phyloP scores from a whole-genome alignment of 2,888 invertebrate species.

The Drosophila vallismaia region DNA sequence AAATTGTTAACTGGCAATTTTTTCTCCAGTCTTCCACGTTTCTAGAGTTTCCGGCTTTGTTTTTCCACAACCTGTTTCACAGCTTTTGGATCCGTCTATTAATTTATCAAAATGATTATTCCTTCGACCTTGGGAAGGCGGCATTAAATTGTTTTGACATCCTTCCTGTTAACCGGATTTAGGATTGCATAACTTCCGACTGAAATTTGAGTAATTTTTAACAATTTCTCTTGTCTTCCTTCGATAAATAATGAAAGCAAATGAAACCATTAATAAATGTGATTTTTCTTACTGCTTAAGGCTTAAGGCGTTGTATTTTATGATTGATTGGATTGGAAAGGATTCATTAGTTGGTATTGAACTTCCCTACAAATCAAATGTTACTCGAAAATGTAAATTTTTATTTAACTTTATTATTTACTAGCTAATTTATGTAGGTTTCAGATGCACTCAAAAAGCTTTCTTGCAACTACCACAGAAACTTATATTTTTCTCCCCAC shows the following conservation, averaged over 20 bases:
- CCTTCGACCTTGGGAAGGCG: constrained; percentile 27
- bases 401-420: neutral
- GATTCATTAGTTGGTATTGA: neutral
- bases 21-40: constrained; percentile 32
- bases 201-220: constrained; percentile 35
- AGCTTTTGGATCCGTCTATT: constrained; percentile 54
- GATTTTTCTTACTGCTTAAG: too few species aligned
- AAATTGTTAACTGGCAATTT: constrained; percentile 77
- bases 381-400: neutral
- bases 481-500: neutral
- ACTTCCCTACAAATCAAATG: neutral
- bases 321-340: neutral
- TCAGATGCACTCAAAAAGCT: too few species aligned
- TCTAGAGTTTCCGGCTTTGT: constrained; percentile 54
- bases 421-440: neutral
- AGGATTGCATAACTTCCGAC: constrained; percentile 6
- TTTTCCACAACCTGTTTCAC: constrained; percentile 37
- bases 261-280: too few species aligned
- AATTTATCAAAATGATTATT: constrained; percentile 68
- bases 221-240: constrained; percentile 11
- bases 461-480: neutral
- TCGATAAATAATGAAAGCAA: too few species aligned
- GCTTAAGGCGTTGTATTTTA: neutral
- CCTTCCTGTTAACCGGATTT: constrained; percentile 26
- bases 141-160: constrained; percentile 34